phyloP scores from a whole-genome alignment of 2,797 vertebrate genomes.

The Clarias platycephalus region DNA sequence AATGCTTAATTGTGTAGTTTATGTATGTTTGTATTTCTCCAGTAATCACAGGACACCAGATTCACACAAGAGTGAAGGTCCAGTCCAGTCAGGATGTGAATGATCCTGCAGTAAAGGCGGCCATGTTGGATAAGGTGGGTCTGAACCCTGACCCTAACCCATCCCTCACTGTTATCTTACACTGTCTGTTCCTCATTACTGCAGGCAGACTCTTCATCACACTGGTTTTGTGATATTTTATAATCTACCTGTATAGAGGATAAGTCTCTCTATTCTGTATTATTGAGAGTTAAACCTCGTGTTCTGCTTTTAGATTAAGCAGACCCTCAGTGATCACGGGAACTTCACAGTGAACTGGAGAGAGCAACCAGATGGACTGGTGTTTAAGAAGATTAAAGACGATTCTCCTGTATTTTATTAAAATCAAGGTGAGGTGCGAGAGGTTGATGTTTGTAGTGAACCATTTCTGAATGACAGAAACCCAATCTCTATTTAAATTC shows the following conservation, averaged over 20 bases:
- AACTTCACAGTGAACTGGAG: neutral
- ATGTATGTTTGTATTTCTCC: neutral
- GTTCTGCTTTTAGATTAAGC: neutral
- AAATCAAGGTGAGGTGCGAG: too few species aligned
- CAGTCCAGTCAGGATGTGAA: constrained; percentile 8
- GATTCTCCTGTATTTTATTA: too few species aligned
- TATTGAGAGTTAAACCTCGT: neutral
- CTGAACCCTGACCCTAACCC: too few species aligned
- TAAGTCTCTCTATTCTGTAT: neutral
- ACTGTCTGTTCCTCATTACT: neutral
- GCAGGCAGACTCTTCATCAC: neutral
- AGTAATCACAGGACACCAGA: neutral
- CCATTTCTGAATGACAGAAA: too few species aligned
- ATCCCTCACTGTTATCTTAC: neutral
- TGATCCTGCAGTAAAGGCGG: constrained; percentile 1
- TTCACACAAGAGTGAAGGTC: neutral
- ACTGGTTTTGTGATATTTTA: neutral
- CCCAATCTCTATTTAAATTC: too few species aligned
- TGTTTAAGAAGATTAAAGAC: neutral
- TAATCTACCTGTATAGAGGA: too few species aligned
- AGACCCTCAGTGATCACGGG: neutral
- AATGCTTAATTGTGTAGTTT: neutral
- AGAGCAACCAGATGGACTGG: neutral
- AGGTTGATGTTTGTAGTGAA: too few species aligned
- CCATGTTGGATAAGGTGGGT: constrained; percentile 8